phyloP scores from a whole-genome alignment of 2,797 vertebrate species.

The Enteromius unitaeniatus region DNA sequence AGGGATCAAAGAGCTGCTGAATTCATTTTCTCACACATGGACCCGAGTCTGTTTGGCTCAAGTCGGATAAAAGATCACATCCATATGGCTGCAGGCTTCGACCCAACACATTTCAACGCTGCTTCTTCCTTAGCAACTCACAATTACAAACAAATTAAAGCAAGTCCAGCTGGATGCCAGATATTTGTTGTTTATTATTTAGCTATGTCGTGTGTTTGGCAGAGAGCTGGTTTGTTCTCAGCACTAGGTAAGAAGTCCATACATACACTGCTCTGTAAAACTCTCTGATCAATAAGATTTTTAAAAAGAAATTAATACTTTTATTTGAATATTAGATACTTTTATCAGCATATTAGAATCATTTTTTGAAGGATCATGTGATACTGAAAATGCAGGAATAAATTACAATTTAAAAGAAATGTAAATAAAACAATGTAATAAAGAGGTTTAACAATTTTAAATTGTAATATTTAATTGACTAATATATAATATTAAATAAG shows the following conservation, averaged over 20 bases:
- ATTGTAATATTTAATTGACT: background rate
- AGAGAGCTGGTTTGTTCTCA: background rate
- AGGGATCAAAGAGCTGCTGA: background rate
- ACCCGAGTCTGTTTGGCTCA: background rate
- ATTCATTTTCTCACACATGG: conserved; percentile 36
- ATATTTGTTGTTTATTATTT: conserved; percentile 12
- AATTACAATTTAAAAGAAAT: background rate
- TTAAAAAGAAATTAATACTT: background rate
- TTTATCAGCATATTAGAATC: background rate
- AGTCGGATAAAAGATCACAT: conserved; percentile 29
- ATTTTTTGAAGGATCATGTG: background rate
- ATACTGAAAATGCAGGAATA: background rate
- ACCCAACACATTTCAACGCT: background rate
- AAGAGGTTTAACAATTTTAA: background rate
- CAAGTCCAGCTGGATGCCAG: background rate
- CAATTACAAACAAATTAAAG: background rate
- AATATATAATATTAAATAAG: no score
- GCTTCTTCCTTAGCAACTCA: background rate
- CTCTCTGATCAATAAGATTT: background rate
- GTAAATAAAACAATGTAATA: no score
- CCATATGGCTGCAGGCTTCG: conserved; percentile 24
- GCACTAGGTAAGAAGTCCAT: background rate
- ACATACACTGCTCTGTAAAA: background rate
- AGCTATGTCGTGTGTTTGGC: background rate
- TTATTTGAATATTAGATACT: no score